These are phyloP conservation scores for Tinamus major DNA, from an alignment of 2,797 vertebrate species.

Conservation along the genomic window DNA sequence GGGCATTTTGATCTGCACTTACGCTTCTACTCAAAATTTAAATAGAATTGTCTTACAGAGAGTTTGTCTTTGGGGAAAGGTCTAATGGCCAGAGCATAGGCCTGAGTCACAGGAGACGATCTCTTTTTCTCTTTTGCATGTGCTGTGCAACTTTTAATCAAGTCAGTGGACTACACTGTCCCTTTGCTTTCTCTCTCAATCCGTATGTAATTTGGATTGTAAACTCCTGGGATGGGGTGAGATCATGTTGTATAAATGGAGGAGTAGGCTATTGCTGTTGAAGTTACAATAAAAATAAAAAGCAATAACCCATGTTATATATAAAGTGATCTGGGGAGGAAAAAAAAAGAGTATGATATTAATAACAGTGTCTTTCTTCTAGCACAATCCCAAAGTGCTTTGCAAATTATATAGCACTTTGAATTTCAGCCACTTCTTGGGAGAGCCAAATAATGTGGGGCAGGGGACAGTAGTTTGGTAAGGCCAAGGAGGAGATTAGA, in stretches of 20 bases:
- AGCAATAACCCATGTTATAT: not conserved
- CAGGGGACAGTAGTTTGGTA: constrained; percentile 46
- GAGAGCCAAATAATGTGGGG: constrained; percentile 52
- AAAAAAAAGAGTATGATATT: not conserved
- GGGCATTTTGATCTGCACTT: not conserved
- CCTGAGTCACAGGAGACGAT: not conserved
- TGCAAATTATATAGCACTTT: constrained; percentile 59
- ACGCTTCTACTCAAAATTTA: not conserved
- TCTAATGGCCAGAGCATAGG: not conserved
- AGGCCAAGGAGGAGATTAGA: constrained; percentile 42
- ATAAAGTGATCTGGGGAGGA: constrained; percentile 1
- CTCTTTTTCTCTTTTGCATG: constrained; percentile 1
- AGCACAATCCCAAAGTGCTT: constrained; percentile 45
- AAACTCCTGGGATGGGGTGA: not conserved
- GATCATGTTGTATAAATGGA: not conserved
- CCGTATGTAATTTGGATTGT: not conserved
- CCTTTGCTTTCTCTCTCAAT: constrained; percentile 4
- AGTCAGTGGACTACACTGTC: not conserved
- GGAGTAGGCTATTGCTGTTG: not conserved
- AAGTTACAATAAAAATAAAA: constrained; percentile 2
- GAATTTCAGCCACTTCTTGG: constrained; percentile 63
- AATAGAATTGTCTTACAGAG: constrained; percentile 7
- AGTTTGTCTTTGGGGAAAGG: not conserved
- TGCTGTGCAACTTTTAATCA: not conserved
- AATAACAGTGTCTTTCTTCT: constrained; percentile 44